Conservation (phyloP, 2,888 invertebrate species). For the Pantelozetes paolii region DNA sequence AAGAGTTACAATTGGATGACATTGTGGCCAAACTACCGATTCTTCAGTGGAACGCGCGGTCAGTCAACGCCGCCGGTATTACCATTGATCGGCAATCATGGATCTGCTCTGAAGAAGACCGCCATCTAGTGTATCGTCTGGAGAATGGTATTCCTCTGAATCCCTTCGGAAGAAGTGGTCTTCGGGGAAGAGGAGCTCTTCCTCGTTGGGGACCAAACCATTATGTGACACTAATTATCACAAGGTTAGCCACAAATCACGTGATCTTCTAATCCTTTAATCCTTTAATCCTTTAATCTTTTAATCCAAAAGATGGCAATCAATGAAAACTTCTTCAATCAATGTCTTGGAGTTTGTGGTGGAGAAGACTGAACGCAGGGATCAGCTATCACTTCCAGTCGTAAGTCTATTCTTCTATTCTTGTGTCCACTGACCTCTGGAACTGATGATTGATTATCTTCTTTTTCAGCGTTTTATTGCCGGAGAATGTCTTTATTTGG, state of each 20-base stretch:
- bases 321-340: slow-evolving; percentile 24
- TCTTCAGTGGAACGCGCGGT: slow-evolving; percentile 48
- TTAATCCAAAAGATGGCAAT: slow-evolving; percentile 38
- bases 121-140: slow-evolving; percentile 45
- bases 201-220: slow-evolving; percentile 55
- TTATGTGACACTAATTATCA: slow-evolving; percentile 51
- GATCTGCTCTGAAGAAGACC: slow-evolving; percentile 44
- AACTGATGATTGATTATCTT: too few relatives aligned
- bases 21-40: slow-evolving; percentile 45
- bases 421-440: too few relatives aligned
- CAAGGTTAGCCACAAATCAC: slow-evolving; percentile 48
- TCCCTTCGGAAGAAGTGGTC: slow-evolving; percentile 53
- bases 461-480: neutral
- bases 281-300: neutral
- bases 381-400: slow-evolving; percentile 46
- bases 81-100: slow-evolving; percentile 49
- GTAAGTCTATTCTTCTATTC: slow-evolving; percentile 33
- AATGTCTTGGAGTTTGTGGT: slow-evolving; percentile 46
- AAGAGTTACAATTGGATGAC: slow-evolving; percentile 23
- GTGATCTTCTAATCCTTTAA: neutral
- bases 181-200: slow-evolving; percentile 52
- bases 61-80: slow-evolving; percentile 48
- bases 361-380: slow-evolving; percentile 44
- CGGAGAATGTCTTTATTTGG: slow-evolving; percentile 45
- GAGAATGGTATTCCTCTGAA: slow-evolving; percentile 50